Conservation (phyloP, 2,888 invertebrate genomes). For the Stenodera caucasica region DNA sequence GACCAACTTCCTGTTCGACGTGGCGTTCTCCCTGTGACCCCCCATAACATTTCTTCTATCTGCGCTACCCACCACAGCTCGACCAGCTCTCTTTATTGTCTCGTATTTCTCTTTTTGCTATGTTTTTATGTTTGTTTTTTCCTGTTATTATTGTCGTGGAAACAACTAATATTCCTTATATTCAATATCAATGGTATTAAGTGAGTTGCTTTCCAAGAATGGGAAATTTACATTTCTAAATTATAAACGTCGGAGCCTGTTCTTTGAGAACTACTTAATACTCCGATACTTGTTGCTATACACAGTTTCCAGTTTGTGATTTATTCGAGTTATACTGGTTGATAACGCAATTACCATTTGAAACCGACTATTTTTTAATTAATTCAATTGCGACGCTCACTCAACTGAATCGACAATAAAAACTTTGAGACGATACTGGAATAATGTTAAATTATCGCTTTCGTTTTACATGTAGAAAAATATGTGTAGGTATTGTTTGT, state of each 20-base stretch:
- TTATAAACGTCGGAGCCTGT: neutral
- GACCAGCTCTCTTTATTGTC: no score
- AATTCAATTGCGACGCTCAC: no score
- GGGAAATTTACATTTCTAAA: neutral
- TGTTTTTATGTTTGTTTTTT: neutral
- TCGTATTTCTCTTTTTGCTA: no score
- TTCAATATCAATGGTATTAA: neutral
- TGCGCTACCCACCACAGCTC: neutral
- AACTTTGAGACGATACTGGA: no score
- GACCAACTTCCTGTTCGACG: conserved; percentile 26
- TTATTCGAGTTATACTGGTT: neutral
- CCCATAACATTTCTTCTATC: neutral
- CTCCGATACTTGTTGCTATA: neutral
- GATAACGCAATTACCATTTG: neutral
- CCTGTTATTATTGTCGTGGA: neutral
- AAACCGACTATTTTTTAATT: neutral
- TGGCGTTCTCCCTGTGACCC: neutral
- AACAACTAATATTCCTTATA: neutral
- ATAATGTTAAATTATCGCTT: no score
- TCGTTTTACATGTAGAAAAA: no score
- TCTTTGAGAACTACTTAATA: neutral
- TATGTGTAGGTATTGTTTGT: no score
- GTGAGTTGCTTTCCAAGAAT: neutral
- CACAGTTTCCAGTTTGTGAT: neutral
- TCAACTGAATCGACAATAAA: no score